These are phyloP conservation scores for Torymus auratus DNA, from an alignment of 2,888 invertebrate species.

Conservation along the genomic window DNA sequence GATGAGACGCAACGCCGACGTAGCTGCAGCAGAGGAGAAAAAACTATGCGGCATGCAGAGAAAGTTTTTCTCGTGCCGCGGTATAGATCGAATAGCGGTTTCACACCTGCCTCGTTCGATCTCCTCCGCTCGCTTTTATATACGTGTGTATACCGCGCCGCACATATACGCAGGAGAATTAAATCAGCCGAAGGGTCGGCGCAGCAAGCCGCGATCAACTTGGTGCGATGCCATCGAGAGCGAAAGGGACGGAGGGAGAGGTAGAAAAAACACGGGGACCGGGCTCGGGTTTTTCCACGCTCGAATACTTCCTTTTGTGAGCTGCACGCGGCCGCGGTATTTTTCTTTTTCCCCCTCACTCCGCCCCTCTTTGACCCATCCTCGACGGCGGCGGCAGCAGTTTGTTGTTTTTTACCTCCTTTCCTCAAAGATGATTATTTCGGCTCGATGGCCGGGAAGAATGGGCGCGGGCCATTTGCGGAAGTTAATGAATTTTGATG, in stretches of 20 bases:
- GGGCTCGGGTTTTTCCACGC: conserved; percentile 37
- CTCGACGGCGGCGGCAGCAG: background rate
- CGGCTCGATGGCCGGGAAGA: background rate
- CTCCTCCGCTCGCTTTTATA: background rate
- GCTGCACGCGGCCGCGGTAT: conserved; percentile 10
- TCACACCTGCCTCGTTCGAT: conserved; percentile 49
- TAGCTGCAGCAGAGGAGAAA: too few species aligned
- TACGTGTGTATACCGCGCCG: background rate
- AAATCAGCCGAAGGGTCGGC: conserved; percentile 52
- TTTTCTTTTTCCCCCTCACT: conserved; percentile 23
- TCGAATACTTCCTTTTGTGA: conserved; percentile 42
- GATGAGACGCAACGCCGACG: background rate
- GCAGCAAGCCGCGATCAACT: too few species aligned
- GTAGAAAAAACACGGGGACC: conserved; percentile 38
- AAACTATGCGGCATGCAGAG: background rate
- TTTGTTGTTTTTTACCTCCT: conserved; percentile 18
- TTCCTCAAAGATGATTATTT: conserved; percentile 3
- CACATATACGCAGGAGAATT: conserved; percentile 57
- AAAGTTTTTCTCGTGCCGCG: conserved; percentile 13
- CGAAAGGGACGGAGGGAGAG: conserved; percentile 23
- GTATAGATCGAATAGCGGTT: conserved; percentile 30
- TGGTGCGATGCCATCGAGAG: background rate
- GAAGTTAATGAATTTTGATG: background rate
- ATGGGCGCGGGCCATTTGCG: background rate
- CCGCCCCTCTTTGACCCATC: too few species aligned